Evolutionary conservation across 23 tunicate species (phyloP).

Genomic region (Styela clava): DNA sequence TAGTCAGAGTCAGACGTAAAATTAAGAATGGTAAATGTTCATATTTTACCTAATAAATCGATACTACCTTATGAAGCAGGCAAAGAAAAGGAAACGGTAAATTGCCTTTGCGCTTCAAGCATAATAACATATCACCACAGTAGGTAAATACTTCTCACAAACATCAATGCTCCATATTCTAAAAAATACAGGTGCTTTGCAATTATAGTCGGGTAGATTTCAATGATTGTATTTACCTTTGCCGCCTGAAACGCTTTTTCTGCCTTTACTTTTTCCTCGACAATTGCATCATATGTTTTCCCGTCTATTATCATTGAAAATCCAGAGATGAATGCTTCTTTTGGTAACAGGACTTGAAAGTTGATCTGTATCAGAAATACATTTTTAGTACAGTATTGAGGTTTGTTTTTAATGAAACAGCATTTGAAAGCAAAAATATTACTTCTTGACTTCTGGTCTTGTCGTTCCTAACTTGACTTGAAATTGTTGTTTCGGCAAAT

Average conservation of each 20-base stretch:
- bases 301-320: slow-evolving; percentile 17
- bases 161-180: too few relatives aligned
- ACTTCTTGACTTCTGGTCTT: background rate
- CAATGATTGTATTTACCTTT: too few relatives aligned
- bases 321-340: slow-evolving; percentile 15
- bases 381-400: background rate
- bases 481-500: slow-evolving; percentile 17
- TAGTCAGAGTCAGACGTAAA: too few relatives aligned
- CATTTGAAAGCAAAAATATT: background rate
- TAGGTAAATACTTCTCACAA: too few relatives aligned
- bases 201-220: too few relatives aligned
- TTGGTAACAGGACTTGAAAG: slow-evolving; percentile 4
- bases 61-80: too few relatives aligned
- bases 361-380: background rate
- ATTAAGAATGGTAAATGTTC: too few relatives aligned
- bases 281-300: background rate
- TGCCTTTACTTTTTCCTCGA: slow-evolving; percentile 19
- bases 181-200: too few relatives aligned
- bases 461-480: slow-evolving; percentile 9
- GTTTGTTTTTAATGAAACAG: background rate
- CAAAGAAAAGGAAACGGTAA: too few relatives aligned
- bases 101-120: too few relatives aligned
- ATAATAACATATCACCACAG: too few relatives aligned
- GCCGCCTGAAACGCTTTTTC: slow-evolving; percentile 14
- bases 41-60: too few relatives aligned